Evolutionary conservation across 2,888 invertebrate genomes (phyloP), one percentile per base, ranked within the genome.

Genomic region (Clostera curtula): DNA sequence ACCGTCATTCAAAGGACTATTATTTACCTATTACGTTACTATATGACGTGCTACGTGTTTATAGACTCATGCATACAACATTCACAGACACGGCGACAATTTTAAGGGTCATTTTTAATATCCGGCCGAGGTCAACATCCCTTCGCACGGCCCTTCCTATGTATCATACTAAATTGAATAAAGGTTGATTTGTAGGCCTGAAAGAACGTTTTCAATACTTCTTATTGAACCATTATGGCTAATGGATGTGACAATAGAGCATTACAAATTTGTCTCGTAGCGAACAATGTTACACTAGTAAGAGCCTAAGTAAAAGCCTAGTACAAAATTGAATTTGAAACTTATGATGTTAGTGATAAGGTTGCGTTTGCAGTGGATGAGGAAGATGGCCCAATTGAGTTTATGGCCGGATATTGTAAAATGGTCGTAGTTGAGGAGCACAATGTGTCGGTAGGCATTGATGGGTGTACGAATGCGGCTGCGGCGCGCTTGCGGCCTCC

Each of bases 401-500:
- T 75, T 74, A 76, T 71, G 63, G 59, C 71, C 75, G 80, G 80
- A 82, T 79, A 82, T 79, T 73, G 75, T 77, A 71, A 77, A 77
- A 77, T 77, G 72, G 74, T 72, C 56, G 66, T 62, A 60, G 71
- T 71, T 73, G 62, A 57, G 52, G 40, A 51, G 52, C 35, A 65
- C 66, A 63, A 65, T 69, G 63, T 68, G 69, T 65, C 57, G 59
- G 67, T 58, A 59, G 60, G 58, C 71, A 72, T 73, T 60, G 71
- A 70, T 61, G 65, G 34, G 51, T n/a, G n/a, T n/a, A n/a, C n/a
- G n/a, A n/a, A n/a, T n/a, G n/a, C n/a, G n/a, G 41, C 52, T 52
- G 55, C 43, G 54, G 51, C 46, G 47, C 42, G 45, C 42, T 51
- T 38, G 42, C 29, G 49, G 55, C 45, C 48, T 50, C 47, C 43